These are phyloP conservation scores for Hemitrygon akajei DNA, from an alignment of 2,797 vertebrate genomes.

Conservation along the genomic window DNA sequence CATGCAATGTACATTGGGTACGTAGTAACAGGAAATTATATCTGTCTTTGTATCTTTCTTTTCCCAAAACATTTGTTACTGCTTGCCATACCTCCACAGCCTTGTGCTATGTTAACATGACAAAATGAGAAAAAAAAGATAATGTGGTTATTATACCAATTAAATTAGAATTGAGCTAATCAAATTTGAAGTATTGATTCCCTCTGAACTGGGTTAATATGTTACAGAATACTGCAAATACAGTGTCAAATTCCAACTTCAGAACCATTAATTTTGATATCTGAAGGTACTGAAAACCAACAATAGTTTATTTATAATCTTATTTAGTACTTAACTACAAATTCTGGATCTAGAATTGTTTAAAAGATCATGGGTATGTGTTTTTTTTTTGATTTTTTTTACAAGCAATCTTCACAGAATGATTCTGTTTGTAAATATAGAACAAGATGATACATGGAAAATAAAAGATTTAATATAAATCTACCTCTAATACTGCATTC, in stretches of 20 bases:
- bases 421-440: conserved; percentile 56
- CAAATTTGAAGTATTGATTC: background rate
- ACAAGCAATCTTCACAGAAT: conserved; percentile 58
- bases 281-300: conserved; percentile 68
- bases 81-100: background rate
- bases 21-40: background rate
- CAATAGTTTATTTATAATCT: conserved; percentile 98
- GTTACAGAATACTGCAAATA: conserved; percentile 35
- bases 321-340: conserved; percentile 97
- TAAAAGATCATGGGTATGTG: conserved; percentile 75
- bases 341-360: conserved; percentile 87
- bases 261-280: conserved; percentile 40
- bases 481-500: conserved; percentile 81
- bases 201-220: background rate
- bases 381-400: conserved; percentile 59
- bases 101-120: background rate
- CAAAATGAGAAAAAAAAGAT: background rate
- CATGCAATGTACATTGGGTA: background rate
- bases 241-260: conserved; percentile 2
- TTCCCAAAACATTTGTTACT: background rate
- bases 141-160: background rate
- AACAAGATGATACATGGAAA: conserved; percentile 83
- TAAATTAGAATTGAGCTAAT: conserved; percentile 26
- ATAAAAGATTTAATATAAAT: conserved; percentile 75
- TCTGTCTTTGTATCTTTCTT: background rate